Evolutionary conservation across 2,888 invertebrate species (phyloP), one percentile per base, ranked within the genome.

Genomic region (Tuberolachnus salignus): DNA sequence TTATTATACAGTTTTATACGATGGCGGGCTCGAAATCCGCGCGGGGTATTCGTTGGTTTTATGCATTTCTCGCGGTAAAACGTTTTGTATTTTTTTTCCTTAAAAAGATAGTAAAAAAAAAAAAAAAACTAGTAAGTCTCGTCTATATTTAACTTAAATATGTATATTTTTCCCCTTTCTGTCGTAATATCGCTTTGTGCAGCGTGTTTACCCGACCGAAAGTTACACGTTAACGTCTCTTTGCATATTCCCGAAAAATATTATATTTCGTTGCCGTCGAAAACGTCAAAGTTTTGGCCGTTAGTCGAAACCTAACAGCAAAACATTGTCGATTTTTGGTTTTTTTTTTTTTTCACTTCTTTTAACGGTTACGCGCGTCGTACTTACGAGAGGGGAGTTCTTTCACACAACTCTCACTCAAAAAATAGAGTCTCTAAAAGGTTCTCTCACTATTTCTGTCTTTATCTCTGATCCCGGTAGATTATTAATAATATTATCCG

Each of bases 161-260:
- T n/a, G n/a, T 23, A 19, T 74, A 55, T 19, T 23, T 74, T 74
- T n/a, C n/a, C n/a, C n/a, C 55, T 74, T 13, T 63, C 57, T 67
- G 14, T 57, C 26, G 49, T 59, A 67, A 66, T 57, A 75, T 57
- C 34, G 34, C 34, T 4, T 34, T 34, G 34, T 34, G 6, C 34
- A 34, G 34, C 59, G 49, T 75, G 67, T 75, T 75, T 75, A 57
- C 34, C 57, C 75, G 19, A 57, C 75, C 67, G 19, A 75, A 75
- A 67, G 75, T 67, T 75, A 75, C 66, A 67, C 46, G 75, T 57
- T 75, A 75, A 75, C 53, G 74, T 75, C 57, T 74, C 44, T 66
- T 66, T 75, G 55, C 66, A 67, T 75, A 75, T 67, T 75, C 67
- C 44, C 26, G 46, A 26, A 57, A 75, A 59, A 67, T 67, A 57